phyloP scores from a whole-genome alignment of 1,140 invertebrate species.

The Chironomus tepperi region DNA sequence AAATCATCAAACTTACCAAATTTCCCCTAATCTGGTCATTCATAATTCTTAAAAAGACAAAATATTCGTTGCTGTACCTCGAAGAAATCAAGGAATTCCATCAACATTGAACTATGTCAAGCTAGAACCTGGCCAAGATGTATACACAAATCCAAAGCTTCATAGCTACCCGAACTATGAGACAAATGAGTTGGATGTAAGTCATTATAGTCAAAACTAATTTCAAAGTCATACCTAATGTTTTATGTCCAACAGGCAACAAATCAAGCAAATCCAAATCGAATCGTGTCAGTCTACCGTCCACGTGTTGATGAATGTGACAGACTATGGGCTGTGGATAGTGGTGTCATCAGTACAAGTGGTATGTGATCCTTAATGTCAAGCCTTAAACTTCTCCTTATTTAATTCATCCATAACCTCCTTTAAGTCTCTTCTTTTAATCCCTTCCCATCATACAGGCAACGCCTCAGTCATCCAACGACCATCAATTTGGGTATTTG shows the following conservation, averaged over 20 bases:
- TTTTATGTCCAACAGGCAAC: constrained; percentile 20
- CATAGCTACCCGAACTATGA: background rate
- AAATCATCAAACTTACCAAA: background rate
- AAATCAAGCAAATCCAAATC: constrained; percentile 10
- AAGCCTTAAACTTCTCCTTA: background rate
- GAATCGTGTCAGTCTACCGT: constrained; percentile 51
- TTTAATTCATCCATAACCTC: too few species aligned
- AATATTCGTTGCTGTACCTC: constrained; percentile 49
- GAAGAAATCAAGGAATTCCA: constrained; percentile 48
- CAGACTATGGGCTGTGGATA: constrained; percentile 58
- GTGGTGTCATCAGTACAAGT: constrained; percentile 46
- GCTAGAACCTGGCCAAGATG: constrained; percentile 27
- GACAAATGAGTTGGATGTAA: background rate
- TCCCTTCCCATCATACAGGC: background rate
- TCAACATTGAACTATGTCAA: constrained; percentile 46
- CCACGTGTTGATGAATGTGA: constrained; percentile 51
- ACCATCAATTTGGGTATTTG: constrained; percentile 48
- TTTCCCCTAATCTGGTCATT: background rate
- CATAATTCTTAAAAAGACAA: background rate
- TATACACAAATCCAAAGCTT: background rate
- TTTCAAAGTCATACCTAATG: background rate
- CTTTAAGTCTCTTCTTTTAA: background rate
- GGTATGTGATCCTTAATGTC: background rate
- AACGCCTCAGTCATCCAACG: constrained; percentile 38
- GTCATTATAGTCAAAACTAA: background rate